Percentiles rank a stretch among this genome's conserved stretches.
These are phyloP conservation scores for Drosophila micromelanica DNA, from an alignment of 1,140 invertebrate species.

Conservation along the genomic window DNA sequence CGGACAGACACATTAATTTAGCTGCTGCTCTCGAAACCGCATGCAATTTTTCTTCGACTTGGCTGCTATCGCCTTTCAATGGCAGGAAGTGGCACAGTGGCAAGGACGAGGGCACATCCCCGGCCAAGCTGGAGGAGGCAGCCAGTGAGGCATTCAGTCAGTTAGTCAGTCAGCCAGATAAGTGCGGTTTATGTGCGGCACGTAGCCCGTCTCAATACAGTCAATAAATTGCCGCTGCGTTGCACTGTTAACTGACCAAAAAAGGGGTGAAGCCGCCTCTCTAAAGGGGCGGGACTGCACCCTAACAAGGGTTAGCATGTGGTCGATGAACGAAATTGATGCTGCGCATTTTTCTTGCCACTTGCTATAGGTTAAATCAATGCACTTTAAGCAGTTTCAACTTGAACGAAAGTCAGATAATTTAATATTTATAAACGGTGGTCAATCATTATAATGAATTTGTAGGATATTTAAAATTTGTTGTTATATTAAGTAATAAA, in stretches of 20 bases:
- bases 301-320: constrained; percentile 26
- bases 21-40: constrained; percentile 73
- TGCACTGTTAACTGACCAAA: constrained; percentile 57
- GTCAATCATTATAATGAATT: not conserved
- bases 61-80: constrained; percentile 72
- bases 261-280: not conserved
- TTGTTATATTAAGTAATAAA: no score
- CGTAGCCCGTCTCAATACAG: constrained; percentile 77
- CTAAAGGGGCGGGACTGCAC: no score
- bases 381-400: constrained; percentile 36
- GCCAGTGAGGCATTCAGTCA: constrained; percentile 52
- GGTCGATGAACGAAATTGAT: constrained; percentile 44
- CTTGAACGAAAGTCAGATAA: not conserved
- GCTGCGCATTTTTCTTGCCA: constrained; percentile 41
- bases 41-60: constrained; percentile 75
- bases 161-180: constrained; percentile 79
- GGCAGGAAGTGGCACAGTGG: constrained; percentile 43
- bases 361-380: constrained; percentile 27
- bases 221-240: constrained; percentile 72
- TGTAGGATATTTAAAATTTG: no score
- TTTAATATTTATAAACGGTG: not conserved
- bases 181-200: constrained; percentile 80
- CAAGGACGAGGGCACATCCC: not conserved
- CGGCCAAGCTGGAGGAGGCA: constrained; percentile 8
- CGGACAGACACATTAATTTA: constrained; percentile 78